phyloP scores from a whole-genome alignment of 2,888 invertebrate genomes.

The Tachina fera region DNA sequence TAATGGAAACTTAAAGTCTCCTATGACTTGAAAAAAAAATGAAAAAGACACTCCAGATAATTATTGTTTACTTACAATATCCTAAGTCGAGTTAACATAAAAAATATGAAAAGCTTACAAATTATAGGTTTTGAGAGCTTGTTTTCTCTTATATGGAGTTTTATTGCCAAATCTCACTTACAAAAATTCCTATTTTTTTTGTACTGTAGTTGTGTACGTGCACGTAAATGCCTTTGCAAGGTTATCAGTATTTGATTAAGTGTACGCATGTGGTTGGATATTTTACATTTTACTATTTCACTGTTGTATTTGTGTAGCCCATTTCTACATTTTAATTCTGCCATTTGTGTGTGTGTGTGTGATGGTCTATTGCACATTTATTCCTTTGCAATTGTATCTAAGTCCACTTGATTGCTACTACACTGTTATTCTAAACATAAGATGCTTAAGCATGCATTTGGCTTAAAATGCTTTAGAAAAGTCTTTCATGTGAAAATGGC shows the following conservation, averaged over 20 bases:
- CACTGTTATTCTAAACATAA: slow-evolving; percentile 63
- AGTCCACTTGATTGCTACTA: slow-evolving; percentile 63
- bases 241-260: background rate
- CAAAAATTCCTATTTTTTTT: background rate
- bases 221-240: background rate
- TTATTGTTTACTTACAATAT: too few relatives aligned
- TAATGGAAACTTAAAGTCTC: too few relatives aligned
- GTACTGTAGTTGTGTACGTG: background rate
- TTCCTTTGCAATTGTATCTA: slow-evolving; percentile 47
- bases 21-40: too few relatives aligned
- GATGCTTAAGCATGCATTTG: slow-evolving; percentile 70
- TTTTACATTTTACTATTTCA: background rate
- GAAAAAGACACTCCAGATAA: too few relatives aligned
- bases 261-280: slow-evolving; percentile 9
- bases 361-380: background rate
- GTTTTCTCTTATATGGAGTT: background rate
- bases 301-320: slow-evolving; percentile 5
- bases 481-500: slow-evolving; percentile 66
- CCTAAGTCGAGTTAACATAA: too few relatives aligned
- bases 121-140: too few relatives aligned
- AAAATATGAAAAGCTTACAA: too few relatives aligned
- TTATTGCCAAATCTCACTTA: background rate
- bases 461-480: slow-evolving; percentile 67
- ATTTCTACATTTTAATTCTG: slow-evolving; percentile 23
- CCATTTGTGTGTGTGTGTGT: slow-evolving; percentile 1